phyloP scores from a whole-genome alignment of 2,888 invertebrate species.

The Dendrolimus houi region DNA sequence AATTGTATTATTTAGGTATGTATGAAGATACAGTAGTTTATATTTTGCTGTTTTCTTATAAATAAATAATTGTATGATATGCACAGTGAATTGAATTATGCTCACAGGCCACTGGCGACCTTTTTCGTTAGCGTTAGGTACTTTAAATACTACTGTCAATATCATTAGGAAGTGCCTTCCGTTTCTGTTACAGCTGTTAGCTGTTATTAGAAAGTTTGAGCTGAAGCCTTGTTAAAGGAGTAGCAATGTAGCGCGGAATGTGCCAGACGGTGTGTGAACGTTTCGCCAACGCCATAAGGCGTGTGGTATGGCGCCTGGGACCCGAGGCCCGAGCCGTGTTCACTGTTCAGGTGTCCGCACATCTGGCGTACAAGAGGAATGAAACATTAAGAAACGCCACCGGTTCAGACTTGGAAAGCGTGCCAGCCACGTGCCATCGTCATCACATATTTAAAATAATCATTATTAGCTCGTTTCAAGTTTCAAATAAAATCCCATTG shows the following conservation, averaged over 20 bases:
- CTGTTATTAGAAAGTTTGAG: constrained; percentile 33
- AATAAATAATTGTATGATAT: too few relatives aligned
- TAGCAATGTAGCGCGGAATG: constrained; percentile 3
- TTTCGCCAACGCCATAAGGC: constrained; percentile 1
- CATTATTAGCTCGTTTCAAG: too few relatives aligned
- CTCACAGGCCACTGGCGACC: too few relatives aligned
- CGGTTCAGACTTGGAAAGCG: constrained; percentile 40
- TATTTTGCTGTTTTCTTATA: too few relatives aligned
- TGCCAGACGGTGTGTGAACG: constrained; percentile 13
- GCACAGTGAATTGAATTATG: too few relatives aligned
- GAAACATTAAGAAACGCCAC: constrained; percentile 1
- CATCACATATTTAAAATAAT: background rate
- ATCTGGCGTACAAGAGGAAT: constrained; percentile 36
- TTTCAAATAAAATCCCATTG: too few relatives aligned
- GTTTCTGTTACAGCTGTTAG: constrained; percentile 5
- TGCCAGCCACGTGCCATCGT: constrained; percentile 53
- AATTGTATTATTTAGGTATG: too few relatives aligned
- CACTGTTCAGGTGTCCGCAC: constrained; percentile 40
- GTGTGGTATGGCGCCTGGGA: constrained; percentile 8
- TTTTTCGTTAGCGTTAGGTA: too few relatives aligned
- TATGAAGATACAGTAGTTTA: too few relatives aligned
- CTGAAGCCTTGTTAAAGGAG: constrained; percentile 42
- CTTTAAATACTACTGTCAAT: too few relatives aligned
- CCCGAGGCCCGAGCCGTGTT: constrained; percentile 10
- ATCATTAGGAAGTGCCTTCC: constrained; percentile 18